Conservation (phyloP, 2,113 vertebrate species). For the Tautogolabrus adspersus region DNA sequence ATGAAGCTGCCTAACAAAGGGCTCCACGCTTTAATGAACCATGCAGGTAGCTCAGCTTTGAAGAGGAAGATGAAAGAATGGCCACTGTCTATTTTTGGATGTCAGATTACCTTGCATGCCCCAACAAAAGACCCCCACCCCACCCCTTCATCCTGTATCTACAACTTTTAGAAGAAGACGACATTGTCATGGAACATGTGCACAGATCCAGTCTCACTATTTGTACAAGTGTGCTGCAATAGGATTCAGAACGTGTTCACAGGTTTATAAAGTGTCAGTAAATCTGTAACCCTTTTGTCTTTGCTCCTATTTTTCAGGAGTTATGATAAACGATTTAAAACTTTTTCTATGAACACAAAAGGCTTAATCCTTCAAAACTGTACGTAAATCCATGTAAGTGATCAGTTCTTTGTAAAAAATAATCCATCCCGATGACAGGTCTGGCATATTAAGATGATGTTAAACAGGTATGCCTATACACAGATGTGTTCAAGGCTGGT, state of each 20-base stretch:
- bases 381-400: no score
- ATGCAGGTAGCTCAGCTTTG: constrained; percentile 32
- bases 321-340: neutral
- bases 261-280: no score
- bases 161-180: neutral
- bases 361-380: neutral
- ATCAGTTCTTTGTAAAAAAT: no score
- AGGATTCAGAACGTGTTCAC: no score
- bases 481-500: neutral
- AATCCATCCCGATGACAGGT: no score
- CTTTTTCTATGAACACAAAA: neutral
- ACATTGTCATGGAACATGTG: no score
- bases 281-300: no score
- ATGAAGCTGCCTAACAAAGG: constrained; percentile 15
- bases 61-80: constrained; percentile 33
- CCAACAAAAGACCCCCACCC: neutral
- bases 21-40: constrained; percentile 23
- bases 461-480: no score
- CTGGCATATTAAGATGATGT: no score
- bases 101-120: neutral
- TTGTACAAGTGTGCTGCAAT: no score
- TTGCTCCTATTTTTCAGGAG: neutral
- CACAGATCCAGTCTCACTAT: no score
- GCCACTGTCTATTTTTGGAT: constrained; percentile 34
- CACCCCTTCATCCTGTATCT: neutral